These are phyloP conservation scores for cattle (Bos taurus) DNA, from an alignment of 2,113 vertebrate species.

Conservation along the genomic window ARS-UCD2.0 NC_037328.1:62204001-62204500, in stretches of 20 bases:
- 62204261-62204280: neutral
- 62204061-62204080: neutral
- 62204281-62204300: conserved; percentile 46
- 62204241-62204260: neutral
- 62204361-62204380: conserved; percentile 32
- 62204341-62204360: neutral
- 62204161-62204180: neutral
- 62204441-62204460: conserved; percentile 20
- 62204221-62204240: neutral
- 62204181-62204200: neutral
- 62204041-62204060: neutral
- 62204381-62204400: conserved; percentile 66
- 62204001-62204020: too few relatives aligned
- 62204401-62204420: conserved; percentile 22
- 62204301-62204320: conserved; percentile 29
- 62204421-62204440: neutral
- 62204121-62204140: neutral
- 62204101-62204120: neutral
- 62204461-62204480: neutral
- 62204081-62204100: neutral
- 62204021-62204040: neutral
- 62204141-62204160: neutral
- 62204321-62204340: conserved; percentile 52
- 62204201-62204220: neutral
- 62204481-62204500: neutral